phyloP scores from a whole-genome alignment of 2,888 invertebrate genomes.

The Gerris lacustris region DNA sequence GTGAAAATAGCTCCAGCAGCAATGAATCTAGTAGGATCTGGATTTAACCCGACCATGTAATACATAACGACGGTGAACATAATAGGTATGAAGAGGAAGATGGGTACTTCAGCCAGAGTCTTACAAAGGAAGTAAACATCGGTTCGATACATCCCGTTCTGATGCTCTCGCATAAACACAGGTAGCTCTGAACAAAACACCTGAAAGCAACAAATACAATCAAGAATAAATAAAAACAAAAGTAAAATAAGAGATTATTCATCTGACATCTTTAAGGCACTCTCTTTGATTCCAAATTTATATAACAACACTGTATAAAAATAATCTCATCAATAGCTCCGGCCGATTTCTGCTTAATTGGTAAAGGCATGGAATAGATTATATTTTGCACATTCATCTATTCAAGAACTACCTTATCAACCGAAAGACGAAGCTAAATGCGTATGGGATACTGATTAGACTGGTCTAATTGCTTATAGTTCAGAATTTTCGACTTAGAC shows the following conservation, averaged over 20 bases:
- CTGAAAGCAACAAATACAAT: slow-evolving; percentile 40
- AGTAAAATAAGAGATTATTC: background rate
- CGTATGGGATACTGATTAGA: no score
- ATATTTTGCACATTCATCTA: no score
- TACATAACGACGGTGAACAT: slow-evolving; percentile 73
- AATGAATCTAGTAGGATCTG: slow-evolving; percentile 55
- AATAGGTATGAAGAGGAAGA: slow-evolving; percentile 69
- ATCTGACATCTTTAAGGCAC: no score
- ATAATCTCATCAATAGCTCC: no score
- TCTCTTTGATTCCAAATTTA: no score
- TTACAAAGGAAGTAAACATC: slow-evolving; percentile 86
- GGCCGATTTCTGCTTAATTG: no score
- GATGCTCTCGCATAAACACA: slow-evolving; percentile 76
- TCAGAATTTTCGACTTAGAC: no score
- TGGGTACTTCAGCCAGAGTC: slow-evolving; percentile 76
- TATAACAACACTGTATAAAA: no score
- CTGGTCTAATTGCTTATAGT: no score
- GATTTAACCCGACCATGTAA: slow-evolving; percentile 76
- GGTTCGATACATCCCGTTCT: slow-evolving; percentile 79
- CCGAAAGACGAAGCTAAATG: no score
- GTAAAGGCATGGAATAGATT: no score
- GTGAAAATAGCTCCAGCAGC: slow-evolving; percentile 59
- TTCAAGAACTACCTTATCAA: no score
- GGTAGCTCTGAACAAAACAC: slow-evolving; percentile 82
- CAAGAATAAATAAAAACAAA: slow-evolving; percentile 8